Base-by-base conservation (phyloP, 2,888 invertebrate species). In the Epicampocera succincta region DNA sequence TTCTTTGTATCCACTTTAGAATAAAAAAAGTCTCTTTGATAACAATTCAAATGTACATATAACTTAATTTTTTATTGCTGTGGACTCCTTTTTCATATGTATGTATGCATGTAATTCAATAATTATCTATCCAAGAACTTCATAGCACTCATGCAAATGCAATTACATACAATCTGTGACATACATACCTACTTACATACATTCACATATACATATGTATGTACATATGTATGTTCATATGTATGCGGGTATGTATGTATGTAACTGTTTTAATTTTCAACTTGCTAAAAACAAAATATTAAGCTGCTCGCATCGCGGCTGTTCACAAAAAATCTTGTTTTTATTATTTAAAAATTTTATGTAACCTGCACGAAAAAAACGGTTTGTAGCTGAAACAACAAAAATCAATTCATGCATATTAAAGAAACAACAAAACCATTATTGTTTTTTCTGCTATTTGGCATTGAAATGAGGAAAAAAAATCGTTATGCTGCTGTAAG, bases 401-500 rank as follows among this genome's bases (percentile, higher is more conserved):
- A 69, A 71, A 48, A 71, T 71, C 46, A 58, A 71, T 58, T 71
- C 15, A 69, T 33, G 48, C 29, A 71, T 21, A 21, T 12, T 38
- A 21, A 21, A 38, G 33, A 33, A 33, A 33, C 33, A 33, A 33
- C 33, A 33, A 69, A 21, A 54, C 54, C 33, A 54, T 66, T 13
- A 11, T 33, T 13, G n/a, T 44, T 33, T 52, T 52, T 12, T 60
- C 21, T 17, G 42, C 15, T 68, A 78, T 73, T 79, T 79, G 73
- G 78, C 78, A 79, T 79, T 79, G 78, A 73, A 79, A 79, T 73
- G 50, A 17, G 50, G 48, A 58, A 65, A 66, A 65, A 66, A 66
- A 65, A 65, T 71, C 48, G 48, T 77, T 65, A 58, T 71, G 71
- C 42, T 77, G 50, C 46, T 68, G 19, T 66, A 50, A 58, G 25